A percentile compares a stretch with the other conserved stretches of the same genome.
These are phyloP conservation scores for Neodon shergylaensis DNA, from an alignment of 2,113 vertebrate species.

Conservation along the genomic window DNA sequence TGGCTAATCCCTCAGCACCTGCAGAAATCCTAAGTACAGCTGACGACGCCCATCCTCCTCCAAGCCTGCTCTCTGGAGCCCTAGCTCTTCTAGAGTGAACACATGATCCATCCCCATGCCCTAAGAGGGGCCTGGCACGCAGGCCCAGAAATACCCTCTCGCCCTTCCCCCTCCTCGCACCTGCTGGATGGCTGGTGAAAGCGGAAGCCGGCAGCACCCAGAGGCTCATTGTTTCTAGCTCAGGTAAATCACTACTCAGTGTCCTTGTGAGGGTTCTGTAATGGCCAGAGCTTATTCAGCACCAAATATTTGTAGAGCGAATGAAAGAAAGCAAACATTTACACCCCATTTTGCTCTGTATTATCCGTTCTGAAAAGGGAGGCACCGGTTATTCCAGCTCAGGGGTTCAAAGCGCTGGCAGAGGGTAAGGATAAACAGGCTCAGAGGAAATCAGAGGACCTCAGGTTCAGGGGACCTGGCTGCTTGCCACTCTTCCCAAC, in stretches of 20 bases:
- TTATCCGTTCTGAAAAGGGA: background rate
- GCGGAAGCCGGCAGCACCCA: background rate
- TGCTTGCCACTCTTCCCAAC: background rate
- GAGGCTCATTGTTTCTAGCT: background rate
- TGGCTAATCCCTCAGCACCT: slow-evolving; percentile 13
- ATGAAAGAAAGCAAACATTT: background rate
- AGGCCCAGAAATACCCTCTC: background rate
- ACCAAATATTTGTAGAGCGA: background rate
- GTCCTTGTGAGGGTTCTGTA: background rate
- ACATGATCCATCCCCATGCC: background rate
- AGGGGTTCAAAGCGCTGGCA: background rate
- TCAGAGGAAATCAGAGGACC: too few species aligned
- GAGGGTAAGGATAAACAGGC: background rate
- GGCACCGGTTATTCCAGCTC: background rate
- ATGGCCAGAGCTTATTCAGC: background rate
- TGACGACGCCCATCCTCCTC: background rate
- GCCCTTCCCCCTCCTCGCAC: background rate
- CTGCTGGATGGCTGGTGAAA: background rate
- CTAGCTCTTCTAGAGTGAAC: background rate
- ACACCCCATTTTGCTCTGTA: background rate
- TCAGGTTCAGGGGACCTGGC: background rate
- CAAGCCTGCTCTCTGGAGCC: background rate
- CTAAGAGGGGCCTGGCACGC: background rate
- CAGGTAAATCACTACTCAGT: background rate
- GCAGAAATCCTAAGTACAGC: background rate